These are phyloP conservation scores for Myotis davidii DNA, from an alignment of 2,113 vertebrate genomes.

Conservation along the genomic window DNA sequence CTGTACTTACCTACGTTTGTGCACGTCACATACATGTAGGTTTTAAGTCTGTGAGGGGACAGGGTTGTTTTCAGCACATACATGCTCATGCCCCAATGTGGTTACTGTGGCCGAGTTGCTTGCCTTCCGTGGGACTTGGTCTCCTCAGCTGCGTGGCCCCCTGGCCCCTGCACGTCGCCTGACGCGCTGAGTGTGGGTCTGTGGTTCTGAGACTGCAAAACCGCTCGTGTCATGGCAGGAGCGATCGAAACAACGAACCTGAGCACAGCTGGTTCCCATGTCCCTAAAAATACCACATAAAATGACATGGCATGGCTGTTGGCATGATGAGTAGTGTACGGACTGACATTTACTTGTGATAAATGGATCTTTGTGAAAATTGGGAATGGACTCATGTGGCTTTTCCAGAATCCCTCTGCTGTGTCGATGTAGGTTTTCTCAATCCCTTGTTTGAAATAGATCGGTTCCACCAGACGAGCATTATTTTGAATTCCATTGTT, in stretches of 20 bases:
- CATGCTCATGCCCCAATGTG: fast-evolving
- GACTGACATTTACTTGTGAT: not conserved
- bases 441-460: not conserved
- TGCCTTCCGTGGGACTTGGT: not conserved
- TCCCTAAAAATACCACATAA: not conserved
- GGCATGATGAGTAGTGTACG: too few species aligned
- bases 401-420: too few species aligned
- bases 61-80: not conserved
- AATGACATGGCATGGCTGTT: not conserved
- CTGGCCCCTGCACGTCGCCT: not conserved
- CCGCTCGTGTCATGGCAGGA: not conserved
- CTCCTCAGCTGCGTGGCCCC: fast-evolving
- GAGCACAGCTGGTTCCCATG: not conserved
- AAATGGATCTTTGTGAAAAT: not conserved
- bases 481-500: not conserved
- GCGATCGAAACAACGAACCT: not conserved
- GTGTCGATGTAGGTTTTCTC: not conserved
- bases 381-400: not conserved
- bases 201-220: not conserved
- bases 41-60: not conserved
- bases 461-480: not conserved
- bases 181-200: not conserved
- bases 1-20: not conserved
- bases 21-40: too few species aligned
- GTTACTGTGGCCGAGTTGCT: not conserved